Base-by-base conservation (phyloP, 2,888 invertebrate species). In the Caenorhabditis japonica region DNA sequence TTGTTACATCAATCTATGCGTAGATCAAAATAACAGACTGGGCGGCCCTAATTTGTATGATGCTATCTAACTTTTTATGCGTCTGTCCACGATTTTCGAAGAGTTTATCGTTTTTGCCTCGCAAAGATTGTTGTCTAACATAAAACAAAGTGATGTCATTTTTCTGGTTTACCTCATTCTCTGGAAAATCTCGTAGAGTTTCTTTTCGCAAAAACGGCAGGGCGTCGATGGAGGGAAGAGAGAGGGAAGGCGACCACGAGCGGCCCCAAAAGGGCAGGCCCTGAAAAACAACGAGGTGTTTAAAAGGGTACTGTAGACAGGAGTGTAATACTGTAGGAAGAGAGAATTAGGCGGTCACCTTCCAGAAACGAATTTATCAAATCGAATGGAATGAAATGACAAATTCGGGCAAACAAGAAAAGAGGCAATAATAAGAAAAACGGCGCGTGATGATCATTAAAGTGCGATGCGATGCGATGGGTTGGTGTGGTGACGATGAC, bases 211-310 rank as follows among this genome's bases (percentile, higher is more conserved):
- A n/a, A n/a, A n/a, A n/a, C 58, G 46, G 46, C 55, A 49, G 64
- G 66, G 66, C 41, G 55, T 34, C 49, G 47, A 41, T 49, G 56
- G 43, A 66, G 41, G 49, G 56, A 25, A n/a, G n/a, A n/a, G n/a
- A n/a, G n/a, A n/a, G n/a, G n/a, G n/a, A n/a, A n/a, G 55, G 64
- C 49, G 51, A 66, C 56, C 56, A 66, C 66, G 66, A 66, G 58
- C 59, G 51, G 69, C 59, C 64, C 69, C 69, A 60, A 55, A 69
- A 69, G 69, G 69, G 69, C 69, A 60, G 69, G 69, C 69, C 69
- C 69, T 69, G 69, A 15, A 69, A 69, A 12, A 36, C 33, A 33
- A 36, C 4, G 15, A 12, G 23, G 30, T 52, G 30, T 25, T 23
- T n/a, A 39, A 34, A 34, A 21, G 43, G 19, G 44, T 19, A 7